phyloP scores from a whole-genome alignment of 1,140 invertebrate genomes.

The Dendroctonus valens region DNA sequence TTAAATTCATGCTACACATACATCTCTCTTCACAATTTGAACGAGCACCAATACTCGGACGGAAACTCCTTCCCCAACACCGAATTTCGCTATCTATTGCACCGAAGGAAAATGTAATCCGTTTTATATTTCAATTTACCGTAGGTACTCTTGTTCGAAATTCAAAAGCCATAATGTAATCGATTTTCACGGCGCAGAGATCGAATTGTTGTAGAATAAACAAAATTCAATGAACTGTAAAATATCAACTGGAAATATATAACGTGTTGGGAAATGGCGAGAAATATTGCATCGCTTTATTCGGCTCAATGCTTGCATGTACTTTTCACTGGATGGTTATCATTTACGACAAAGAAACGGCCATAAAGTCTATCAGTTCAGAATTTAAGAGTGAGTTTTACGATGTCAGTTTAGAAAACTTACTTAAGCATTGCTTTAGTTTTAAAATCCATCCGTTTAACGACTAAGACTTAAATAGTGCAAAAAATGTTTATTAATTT shows the following conservation, averaged over 20 bases:
- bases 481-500: too few species aligned
- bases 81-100: neutral
- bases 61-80: too few species aligned
- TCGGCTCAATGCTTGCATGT: slow-evolving; percentile 15
- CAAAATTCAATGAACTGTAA: slow-evolving; percentile 21
- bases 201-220: slow-evolving; percentile 29
- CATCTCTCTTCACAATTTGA: too few species aligned
- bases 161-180: slow-evolving; percentile 26
- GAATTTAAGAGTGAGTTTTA: too few species aligned
- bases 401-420: too few species aligned
- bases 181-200: slow-evolving; percentile 12
- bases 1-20: too few species aligned
- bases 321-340: slow-evolving; percentile 14
- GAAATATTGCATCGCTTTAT: slow-evolving; percentile 25
- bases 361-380: neutral
- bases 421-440: too few species aligned
- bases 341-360: slow-evolving; percentile 1
- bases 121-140: slow-evolving; percentile 5
- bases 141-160: neutral
- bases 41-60: too few species aligned
- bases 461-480: too few species aligned
- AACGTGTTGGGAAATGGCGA: slow-evolving; percentile 24
- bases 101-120: slow-evolving; percentile 6
- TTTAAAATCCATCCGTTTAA: too few species aligned
- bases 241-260: slow-evolving; percentile 26